Evolutionary conservation across 2,888 invertebrate genomes (phyloP).

Genomic region (Chouioia cunea): DNA sequence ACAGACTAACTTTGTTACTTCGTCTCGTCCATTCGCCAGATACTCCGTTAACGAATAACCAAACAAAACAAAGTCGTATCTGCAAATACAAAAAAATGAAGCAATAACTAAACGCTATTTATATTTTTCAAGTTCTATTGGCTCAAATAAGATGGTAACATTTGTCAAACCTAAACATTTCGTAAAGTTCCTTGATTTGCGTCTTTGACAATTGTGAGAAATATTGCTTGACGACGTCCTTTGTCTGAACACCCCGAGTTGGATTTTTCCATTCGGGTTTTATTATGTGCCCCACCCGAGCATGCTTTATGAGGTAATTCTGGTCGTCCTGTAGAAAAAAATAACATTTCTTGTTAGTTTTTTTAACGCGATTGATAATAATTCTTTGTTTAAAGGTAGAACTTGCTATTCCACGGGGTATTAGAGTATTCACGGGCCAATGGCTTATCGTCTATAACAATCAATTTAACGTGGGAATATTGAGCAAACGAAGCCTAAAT

Average conservation of each 20-base stretch:
- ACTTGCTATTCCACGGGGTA: too few species aligned
- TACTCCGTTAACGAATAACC: conserved; percentile 84
- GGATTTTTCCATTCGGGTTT: conserved; percentile 88
- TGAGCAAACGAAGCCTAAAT: too few species aligned
- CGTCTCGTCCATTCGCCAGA: conserved; percentile 72
- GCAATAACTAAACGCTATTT: too few species aligned
- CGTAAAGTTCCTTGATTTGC: conserved; percentile 82
- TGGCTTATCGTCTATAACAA: too few species aligned
- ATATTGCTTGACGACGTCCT: conserved; percentile 79
- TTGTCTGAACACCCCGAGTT: conserved; percentile 81
- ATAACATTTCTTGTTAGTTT: conserved; percentile 7
- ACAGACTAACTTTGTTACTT: conserved; percentile 59
- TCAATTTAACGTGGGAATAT: too few species aligned
- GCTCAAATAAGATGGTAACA: not conserved
- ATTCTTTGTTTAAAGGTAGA: too few species aligned
- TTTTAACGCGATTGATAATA: too few species aligned
- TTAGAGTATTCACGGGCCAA: too few species aligned
- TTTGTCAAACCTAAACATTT: conserved; percentile 79
- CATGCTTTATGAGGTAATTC: conserved; percentile 83
- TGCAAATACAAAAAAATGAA: conserved; percentile 68
- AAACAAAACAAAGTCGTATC: conserved; percentile 89
- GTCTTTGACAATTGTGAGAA: conserved; percentile 81
- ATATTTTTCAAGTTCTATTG: too few species aligned
- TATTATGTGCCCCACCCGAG: conserved; percentile 80
- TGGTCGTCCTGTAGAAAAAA: conserved; percentile 78